Base-by-base conservation (phyloP, 2,113 vertebrate genomes). In the Megaleporinus macrocephalus region DNA sequence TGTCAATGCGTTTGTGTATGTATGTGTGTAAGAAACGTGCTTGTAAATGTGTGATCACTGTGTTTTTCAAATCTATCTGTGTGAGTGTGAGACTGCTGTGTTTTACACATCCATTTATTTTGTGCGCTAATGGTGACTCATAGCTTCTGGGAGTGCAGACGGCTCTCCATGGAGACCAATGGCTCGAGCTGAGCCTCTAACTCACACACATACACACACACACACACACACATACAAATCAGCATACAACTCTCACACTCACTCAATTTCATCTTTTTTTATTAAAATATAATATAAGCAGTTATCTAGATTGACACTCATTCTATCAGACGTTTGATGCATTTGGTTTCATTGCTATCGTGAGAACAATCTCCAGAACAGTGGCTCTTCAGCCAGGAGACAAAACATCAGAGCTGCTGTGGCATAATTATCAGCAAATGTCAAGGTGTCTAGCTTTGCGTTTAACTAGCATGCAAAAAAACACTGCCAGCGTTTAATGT, bases 71-170 rank as follows among this genome's bases (percentile, higher is more conserved):
- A 4, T 73, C 29, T 80, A 24, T 49, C 22, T 80, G 62, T 62
- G 49, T 72, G 63, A 30, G 51, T 73, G 68, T 81, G 57, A 55
- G 73, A 47, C 41, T 44, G 49, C 14, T 3, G 62, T 79, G 71
- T 68, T 75, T 85, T 78, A 81, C 69, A 78, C 51, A 85, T 82
- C 75, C 36, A 66, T 81, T 69, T 82, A 74, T 85, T 85, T 53
- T 44, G 55, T 84, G 82, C 29, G 41, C 74, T 79, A 78, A 74
- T 78, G 78, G 79, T 86, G 85, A 86, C 73, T 86, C 82, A 86
- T 86, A 80, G 75, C 68, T 80, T 78, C 75, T 80, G 49, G 71
- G 66, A 73, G 68, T 81, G 72, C 65, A 83, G 74, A 70, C 75
- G 14, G 44, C 24, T 83, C 82, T 78, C 81, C 76, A 51, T 83